Evolutionary conservation across 2,797 vertebrate genomes (phyloP).

Genomic region (Crenichthys baileyi): DNA sequence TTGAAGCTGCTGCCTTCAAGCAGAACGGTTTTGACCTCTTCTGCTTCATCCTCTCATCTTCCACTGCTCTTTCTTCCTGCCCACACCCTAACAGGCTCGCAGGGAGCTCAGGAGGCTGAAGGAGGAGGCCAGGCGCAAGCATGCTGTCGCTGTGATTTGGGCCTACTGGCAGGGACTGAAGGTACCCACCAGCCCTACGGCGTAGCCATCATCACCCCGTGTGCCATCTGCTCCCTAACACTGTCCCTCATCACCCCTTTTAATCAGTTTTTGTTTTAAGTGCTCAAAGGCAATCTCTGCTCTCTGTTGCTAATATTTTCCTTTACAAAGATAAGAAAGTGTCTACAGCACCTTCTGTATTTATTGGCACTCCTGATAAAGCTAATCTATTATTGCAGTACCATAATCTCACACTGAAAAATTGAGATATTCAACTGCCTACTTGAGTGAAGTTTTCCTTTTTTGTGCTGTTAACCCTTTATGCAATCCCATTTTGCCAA

Average conservation of each 20-base stretch:
- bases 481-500: neutral
- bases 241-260: conserved; percentile 33
- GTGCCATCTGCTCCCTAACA: conserved; percentile 43
- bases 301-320: neutral
- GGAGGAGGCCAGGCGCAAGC: conserved; percentile 97
- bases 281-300: conserved; percentile 26
- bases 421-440: neutral
- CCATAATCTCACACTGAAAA: neutral
- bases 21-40: conserved; percentile 47
- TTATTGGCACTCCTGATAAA: neutral
- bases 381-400: too few relatives aligned
- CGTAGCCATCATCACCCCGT: conserved; percentile 47
- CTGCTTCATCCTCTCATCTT: conserved; percentile 57
- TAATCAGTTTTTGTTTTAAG: conserved; percentile 5
- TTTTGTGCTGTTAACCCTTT: neutral
- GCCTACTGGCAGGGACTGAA: conserved; percentile 99
- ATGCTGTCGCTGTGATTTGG: conserved; percentile 99
- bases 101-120: conserved; percentile 98
- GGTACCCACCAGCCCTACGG: conserved; percentile 83
- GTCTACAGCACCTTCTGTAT: neutral
- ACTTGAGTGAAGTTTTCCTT: neutral
- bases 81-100: conserved; percentile 90
- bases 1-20: conserved; percentile 44
- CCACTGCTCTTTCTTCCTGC: conserved; percentile 52
- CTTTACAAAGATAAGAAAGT: neutral